Percentiles rank a stretch among this genome's conserved stretches.
Evolutionary conservation across 2,113 vertebrate species (phyloP).

Genomic region (Protomyctophum bolini): DNA sequence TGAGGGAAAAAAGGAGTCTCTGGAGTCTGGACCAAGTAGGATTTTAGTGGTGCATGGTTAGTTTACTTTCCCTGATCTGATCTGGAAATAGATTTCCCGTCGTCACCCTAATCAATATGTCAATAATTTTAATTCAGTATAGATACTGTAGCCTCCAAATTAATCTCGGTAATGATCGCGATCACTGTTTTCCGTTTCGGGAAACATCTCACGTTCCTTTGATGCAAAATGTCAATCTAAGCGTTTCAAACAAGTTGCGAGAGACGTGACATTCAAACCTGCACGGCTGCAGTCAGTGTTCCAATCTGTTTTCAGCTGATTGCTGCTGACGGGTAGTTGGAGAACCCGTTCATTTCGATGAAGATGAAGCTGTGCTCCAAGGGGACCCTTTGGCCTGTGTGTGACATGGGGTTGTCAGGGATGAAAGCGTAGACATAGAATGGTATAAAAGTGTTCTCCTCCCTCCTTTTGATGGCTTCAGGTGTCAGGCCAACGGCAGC

Average conservation of each 20-base stretch:
- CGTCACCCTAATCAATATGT: slow-evolving; percentile 47
- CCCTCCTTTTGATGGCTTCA: slow-evolving; percentile 55
- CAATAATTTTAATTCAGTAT: slow-evolving; percentile 34
- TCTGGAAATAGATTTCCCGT: slow-evolving; percentile 47
- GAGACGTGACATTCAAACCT: slow-evolving; percentile 44
- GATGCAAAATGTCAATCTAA: slow-evolving; percentile 54
- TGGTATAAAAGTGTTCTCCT: slow-evolving; percentile 51
- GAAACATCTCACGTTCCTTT: slow-evolving; percentile 30
- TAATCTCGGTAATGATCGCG: slow-evolving; percentile 34
- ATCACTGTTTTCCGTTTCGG: slow-evolving; percentile 25
- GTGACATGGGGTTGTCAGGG: slow-evolving; percentile 14
- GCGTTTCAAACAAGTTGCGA: slow-evolving; percentile 30
- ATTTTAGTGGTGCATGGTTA: no score
- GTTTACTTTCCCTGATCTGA: neutral
- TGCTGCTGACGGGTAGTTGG: slow-evolving; percentile 19
- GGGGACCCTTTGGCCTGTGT: slow-evolving; percentile 36
- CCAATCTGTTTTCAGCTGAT: neutral
- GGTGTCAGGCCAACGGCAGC: slow-evolving; percentile 62
- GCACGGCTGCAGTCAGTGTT: slow-evolving; percentile 28
- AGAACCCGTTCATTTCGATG: slow-evolving; percentile 14
- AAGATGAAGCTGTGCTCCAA: slow-evolving; percentile 13
- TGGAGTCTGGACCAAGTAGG: no score
- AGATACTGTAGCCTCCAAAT: slow-evolving; percentile 35
- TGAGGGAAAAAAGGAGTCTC: no score
- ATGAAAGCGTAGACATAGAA: slow-evolving; percentile 27